Conservation (phyloP, 64 coral and sea anemone species). For the Stichodactyla helianthus region DNA sequence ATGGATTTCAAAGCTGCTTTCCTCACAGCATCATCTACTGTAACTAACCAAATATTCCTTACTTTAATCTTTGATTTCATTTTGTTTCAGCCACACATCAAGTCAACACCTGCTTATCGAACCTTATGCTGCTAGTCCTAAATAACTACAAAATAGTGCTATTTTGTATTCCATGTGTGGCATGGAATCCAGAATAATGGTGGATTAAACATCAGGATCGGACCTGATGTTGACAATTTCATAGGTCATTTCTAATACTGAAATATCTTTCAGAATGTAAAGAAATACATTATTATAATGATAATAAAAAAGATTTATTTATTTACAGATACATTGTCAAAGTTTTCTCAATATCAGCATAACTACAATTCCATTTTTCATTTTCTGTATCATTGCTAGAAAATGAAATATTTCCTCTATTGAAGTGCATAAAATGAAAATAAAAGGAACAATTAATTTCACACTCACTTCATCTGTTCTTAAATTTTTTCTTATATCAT, state of each 20-base stretch:
- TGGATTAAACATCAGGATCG: no score
- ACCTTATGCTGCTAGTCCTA: constrained; percentile 54
- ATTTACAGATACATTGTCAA: background rate
- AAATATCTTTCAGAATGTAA: background rate
- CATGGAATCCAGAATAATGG: no score
- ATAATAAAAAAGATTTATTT: background rate
- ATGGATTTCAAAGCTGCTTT: no score
- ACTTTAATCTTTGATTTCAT: background rate
- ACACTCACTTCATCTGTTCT: no score
- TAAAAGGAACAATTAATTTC: no score
- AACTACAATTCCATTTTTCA: background rate
- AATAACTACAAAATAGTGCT: background rate
- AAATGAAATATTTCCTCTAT: no score
- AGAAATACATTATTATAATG: background rate
- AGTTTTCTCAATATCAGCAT: background rate
- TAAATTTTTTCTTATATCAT: no score
- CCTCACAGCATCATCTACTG: no score
- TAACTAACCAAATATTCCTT: background rate
- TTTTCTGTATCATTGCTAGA: background rate
- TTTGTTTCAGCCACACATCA: constrained; percentile 51
- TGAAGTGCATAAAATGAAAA: no score
- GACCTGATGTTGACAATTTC: no score
- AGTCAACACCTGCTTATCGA: constrained; percentile 49
- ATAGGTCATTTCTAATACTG: background rate
- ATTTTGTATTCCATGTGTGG: no score